phyloP scores from a whole-genome alignment of 2,113 vertebrate genomes.

The Verasper variegatus region DNA sequence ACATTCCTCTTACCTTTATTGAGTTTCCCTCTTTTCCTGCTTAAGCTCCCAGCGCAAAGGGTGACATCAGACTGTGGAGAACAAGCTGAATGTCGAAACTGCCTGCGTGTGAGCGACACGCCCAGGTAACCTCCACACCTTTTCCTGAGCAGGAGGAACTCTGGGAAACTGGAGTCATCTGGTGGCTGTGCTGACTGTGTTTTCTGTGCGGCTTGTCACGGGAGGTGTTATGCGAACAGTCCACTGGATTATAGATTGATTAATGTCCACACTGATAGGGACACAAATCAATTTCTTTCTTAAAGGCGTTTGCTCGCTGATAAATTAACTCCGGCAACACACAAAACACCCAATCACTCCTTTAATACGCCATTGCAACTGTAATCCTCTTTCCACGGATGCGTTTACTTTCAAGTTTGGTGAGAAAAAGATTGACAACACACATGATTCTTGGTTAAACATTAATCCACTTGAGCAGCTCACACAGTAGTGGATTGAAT shows the following conservation, averaged over 20 bases:
- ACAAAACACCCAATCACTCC: background rate
- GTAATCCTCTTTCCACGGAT: background rate
- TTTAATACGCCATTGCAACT: background rate
- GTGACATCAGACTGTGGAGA: background rate
- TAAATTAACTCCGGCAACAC: background rate
- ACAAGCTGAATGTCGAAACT: constrained; percentile 45
- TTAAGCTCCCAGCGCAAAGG: background rate
- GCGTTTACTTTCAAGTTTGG: background rate
- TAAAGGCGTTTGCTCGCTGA: background rate
- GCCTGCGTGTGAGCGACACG: constrained; percentile 45
- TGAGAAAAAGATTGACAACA: background rate
- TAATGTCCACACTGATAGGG: constrained; percentile 7
- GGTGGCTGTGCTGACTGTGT: background rate
- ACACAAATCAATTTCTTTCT: constrained; percentile 18
- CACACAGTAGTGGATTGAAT: background rate
- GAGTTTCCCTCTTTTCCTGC: background rate
- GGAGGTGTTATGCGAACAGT: background rate
- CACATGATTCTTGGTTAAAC: constrained; percentile 7
- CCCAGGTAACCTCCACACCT: constrained; percentile 55
- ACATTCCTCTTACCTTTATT: constrained; percentile 36
- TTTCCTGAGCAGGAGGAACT: background rate
- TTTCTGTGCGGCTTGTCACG: background rate
- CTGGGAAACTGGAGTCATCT: background rate
- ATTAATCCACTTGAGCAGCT: background rate
- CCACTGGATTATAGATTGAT: constrained; percentile 14